These are phyloP conservation scores for Oncorhynchus masou DNA, from an alignment of 2,113 vertebrate genomes.

Conservation along the genomic window DNA sequence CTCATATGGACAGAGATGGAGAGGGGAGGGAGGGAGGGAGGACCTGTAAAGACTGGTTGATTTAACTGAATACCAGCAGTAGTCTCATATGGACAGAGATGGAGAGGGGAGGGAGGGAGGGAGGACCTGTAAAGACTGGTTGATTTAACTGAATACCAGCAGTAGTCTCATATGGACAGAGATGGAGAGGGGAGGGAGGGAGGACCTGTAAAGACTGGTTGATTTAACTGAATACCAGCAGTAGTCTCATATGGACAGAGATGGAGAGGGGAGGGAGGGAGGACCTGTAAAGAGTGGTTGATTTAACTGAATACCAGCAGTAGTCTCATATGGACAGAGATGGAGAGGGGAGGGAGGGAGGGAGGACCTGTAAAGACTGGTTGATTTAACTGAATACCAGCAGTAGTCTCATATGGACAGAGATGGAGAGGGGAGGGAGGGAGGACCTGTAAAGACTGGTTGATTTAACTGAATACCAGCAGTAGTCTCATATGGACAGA, in stretches of 20 bases:
- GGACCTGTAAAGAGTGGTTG: no score
- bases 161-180: not conserved
- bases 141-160: no score
- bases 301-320: no score
- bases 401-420: constrained; percentile 5
- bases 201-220: constrained; percentile 12
- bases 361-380: constrained; percentile 10
- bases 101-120: no score
- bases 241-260: constrained; percentile 2
- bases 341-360: not conserved
- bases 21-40: not conserved
- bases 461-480: no score
- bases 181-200: not conserved
- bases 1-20: no score
- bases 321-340: no score
- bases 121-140: no score
- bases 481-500: not conserved
- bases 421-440: no score
- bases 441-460: no score
- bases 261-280: no score
- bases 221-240: constrained; percentile 28
- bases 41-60: constrained; percentile 15
- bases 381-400: constrained; percentile 28
- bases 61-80: constrained; percentile 28
- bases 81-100: not conserved